These are phyloP conservation scores for Loripinus fragilis DNA, from an alignment of 2,888 invertebrate genomes.

Conservation along the genomic window DNA sequence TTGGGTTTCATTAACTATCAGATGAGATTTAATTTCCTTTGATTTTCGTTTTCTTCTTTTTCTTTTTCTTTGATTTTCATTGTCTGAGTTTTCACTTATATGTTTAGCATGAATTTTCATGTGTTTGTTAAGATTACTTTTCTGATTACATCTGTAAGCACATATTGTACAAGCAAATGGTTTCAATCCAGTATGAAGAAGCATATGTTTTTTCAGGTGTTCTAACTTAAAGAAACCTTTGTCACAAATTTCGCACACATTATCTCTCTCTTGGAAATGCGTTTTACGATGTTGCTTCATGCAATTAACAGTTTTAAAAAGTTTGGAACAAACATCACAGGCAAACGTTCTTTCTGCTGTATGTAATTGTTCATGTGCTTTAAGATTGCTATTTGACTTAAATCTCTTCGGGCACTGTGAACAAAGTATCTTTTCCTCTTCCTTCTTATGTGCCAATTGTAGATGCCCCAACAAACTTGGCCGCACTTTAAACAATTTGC, in stretches of 20 bases:
- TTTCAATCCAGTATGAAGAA: background rate
- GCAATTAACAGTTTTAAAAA: background rate
- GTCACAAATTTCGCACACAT: background rate
- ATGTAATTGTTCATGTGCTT: background rate
- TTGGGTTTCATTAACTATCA: no score
- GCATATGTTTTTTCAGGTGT: background rate
- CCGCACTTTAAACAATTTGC: background rate
- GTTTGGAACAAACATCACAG: background rate
- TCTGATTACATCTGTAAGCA: background rate
- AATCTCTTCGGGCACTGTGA: slow-evolving; percentile 12
- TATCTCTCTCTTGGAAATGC: background rate
- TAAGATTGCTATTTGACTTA: background rate
- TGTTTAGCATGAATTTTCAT: background rate
- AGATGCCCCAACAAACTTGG: background rate
- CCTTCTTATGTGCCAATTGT: background rate
- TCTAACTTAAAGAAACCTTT: slow-evolving; percentile 4
- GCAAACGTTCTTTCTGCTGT: background rate
- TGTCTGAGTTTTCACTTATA: no score
- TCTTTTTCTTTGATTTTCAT: no score
- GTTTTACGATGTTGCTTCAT: background rate
- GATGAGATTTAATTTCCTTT: no score
- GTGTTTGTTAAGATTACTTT: background rate
- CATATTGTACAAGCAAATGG: background rate
- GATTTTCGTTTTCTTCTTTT: no score
- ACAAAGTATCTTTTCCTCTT: background rate